Percentiles rank a stretch among this genome's conserved stretches.
Evolutionary conservation across 2,888 invertebrate genomes (phyloP).

Genomic region (Pseudococcus viburni): DNA sequence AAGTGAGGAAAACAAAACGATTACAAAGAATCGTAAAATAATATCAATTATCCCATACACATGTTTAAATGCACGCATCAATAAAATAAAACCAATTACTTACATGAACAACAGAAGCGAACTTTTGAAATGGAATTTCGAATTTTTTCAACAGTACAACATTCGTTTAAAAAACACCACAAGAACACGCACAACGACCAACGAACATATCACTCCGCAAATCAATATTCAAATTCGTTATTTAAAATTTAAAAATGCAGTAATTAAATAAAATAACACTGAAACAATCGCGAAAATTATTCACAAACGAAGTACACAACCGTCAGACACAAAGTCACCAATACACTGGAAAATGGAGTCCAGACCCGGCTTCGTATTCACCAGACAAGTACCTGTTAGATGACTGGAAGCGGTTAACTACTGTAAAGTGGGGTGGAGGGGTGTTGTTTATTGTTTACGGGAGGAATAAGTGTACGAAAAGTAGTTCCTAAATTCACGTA

Average conservation of each 20-base stretch:
- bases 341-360: slow-evolving; percentile 4
- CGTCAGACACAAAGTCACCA: not conserved
- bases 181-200: not conserved
- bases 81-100: slow-evolving; percentile 8
- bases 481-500: not conserved
- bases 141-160: not conserved
- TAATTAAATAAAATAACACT: not conserved
- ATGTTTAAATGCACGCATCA: not conserved
- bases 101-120: not conserved
- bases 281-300: slow-evolving; percentile 29
- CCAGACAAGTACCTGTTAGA: slow-evolving; percentile 47
- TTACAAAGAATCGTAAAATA: not conserved
- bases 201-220: slow-evolving; percentile 11
- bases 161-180: not conserved
- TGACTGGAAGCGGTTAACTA: slow-evolving; percentile 36
- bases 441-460: not conserved
- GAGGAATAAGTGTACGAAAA: slow-evolving; percentile 29
- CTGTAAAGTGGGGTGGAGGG: not conserved
- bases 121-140: not conserved
- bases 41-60: not conserved
- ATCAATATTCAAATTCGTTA: not conserved
- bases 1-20: not conserved
- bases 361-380: slow-evolving; percentile 22
- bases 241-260: not conserved
- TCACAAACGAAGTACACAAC: slow-evolving; percentile 1